Conservation (phyloP, 2,797 vertebrate genomes). For the Intellagama lesueurii region DNA sequence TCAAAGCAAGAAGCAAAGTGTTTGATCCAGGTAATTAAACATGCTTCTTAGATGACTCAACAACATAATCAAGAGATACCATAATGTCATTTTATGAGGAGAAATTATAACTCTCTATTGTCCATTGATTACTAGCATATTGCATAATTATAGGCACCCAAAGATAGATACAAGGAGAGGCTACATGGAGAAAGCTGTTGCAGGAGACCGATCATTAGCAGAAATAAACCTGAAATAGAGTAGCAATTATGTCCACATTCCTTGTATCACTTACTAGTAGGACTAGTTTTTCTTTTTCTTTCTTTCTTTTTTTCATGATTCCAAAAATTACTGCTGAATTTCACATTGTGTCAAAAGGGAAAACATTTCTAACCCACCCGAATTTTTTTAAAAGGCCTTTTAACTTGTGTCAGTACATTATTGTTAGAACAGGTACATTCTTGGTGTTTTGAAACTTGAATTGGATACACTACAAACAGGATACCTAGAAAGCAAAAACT, state of each 20-base stretch:
- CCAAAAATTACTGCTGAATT: slow-evolving; percentile 29
- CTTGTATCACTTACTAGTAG: slow-evolving; percentile 18
- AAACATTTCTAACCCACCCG: background rate
- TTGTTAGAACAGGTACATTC: background rate
- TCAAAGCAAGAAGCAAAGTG: background rate
- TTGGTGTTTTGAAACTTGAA: background rate
- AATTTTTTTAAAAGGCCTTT: slow-evolving; percentile 17
- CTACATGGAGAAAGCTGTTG: background rate
- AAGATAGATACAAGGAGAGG: background rate
- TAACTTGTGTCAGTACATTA: background rate
- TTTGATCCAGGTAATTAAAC: background rate
- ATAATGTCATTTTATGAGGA: background rate
- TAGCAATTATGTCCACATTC: slow-evolving; percentile 25
- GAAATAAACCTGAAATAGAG: background rate
- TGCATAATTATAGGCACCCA: slow-evolving; percentile 7
- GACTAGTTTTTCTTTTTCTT: slow-evolving; percentile 1
- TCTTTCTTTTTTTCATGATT: background rate
- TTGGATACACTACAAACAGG: slow-evolving; percentile 26
- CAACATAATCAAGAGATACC: background rate
- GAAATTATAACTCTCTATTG: slow-evolving; percentile 3
- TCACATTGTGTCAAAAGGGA: slow-evolving; percentile 17
- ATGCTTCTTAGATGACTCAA: background rate
- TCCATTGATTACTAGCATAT: slow-evolving; percentile 13
- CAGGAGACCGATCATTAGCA: background rate
- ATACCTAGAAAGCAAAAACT: slow-evolving; percentile 19